Evolutionary conservation across 2,113 vertebrate species (phyloP), one percentile per base, ranked within the genome.

Genomic region (Corydoras sp.): DNA sequence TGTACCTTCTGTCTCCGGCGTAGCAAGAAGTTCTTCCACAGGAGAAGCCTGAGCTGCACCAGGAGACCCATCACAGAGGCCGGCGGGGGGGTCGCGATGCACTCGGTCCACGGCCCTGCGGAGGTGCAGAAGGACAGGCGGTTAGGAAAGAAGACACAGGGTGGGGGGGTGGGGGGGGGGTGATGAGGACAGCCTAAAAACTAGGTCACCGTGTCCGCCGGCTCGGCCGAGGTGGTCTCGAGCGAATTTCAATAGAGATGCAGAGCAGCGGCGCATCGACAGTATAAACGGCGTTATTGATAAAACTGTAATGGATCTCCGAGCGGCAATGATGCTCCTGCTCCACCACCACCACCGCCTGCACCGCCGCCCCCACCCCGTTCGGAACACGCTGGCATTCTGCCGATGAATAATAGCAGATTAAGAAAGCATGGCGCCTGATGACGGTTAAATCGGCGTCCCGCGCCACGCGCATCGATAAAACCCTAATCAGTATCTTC

Each of bases 11-110:
- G 88, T 84, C 89, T 90, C 78, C 82, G 90, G 81, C 90, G 85
- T 11, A 91, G 86, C 82, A 82, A 89, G 83, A 90, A 89, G 84
- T 92, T 91, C 86, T 90, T 90, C 89, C 90, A 91, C 79, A 91
- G 86, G 81, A 91, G 87, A 76, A 92, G 85, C 73, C 83, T 65
- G 73, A 90, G 86, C 83, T 90, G 88, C 71, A 85, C 83, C 88
- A 81, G 79, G 86, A 89, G 86, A 88, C 84, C 86, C 89, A 90
- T 91, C 86, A 88, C 55, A 24, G 82, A 83, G 79, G 80, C 80
- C 82, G 81, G 4, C 83, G 79, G 83, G 85, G 69, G 78, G 60
- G 86, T 89, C 74, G 50, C 84, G 87, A 88, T 86, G 86, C 53
- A 81, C 80, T 86, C 86, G 84, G 82, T 88, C 69, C 30, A 55